Evolutionary conservation across 1,140 invertebrate genomes (phyloP).

Genomic region (Drosophila trapezifrons): DNA sequence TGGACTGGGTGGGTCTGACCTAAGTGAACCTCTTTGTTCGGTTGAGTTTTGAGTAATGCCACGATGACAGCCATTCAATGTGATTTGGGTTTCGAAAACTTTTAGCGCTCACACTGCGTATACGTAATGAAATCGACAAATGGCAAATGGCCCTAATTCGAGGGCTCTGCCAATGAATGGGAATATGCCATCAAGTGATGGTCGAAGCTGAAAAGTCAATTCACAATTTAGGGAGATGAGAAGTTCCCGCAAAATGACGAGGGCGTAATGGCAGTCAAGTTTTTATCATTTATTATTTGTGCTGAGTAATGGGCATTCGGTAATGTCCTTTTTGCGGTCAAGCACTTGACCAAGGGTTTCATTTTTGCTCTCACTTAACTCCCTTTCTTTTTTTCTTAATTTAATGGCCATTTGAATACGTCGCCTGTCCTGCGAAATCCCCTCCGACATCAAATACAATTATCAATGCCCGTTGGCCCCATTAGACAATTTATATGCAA

Average conservation of each 20-base stretch:
- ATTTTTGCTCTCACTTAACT: background rate
- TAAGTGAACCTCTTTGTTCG: conserved; percentile 52
- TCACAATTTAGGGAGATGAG: background rate
- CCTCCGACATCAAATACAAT: conserved; percentile 47
- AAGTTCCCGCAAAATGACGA: conserved; percentile 12
- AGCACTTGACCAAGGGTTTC: conserved; percentile 16
- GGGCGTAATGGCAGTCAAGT: conserved; percentile 14
- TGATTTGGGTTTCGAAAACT: conserved; percentile 45
- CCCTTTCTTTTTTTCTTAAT: conserved; percentile 13
- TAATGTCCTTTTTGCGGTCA: conserved; percentile 51
- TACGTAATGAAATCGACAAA: conserved; percentile 35
- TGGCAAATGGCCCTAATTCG: conserved; percentile 34
- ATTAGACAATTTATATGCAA: conserved; percentile 60
- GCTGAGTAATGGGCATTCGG: conserved; percentile 30
- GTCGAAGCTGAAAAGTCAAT: conserved; percentile 40
- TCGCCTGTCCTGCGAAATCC: conserved; percentile 2
- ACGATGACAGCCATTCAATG: conserved; percentile 41
- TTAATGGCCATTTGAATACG: conserved; percentile 20
- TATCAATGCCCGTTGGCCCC: conserved; percentile 38
- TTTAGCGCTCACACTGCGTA: conserved; percentile 37
- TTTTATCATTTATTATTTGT: conserved; percentile 41
- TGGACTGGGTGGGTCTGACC: conserved; percentile 20
- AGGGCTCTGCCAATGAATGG: conserved; percentile 21
- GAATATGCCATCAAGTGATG: conserved; percentile 14
- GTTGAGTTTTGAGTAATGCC: conserved; percentile 41